Evolutionary conservation across 2,113 vertebrate genomes (phyloP).

Genomic region (Orientallactaga bullata): DNA sequence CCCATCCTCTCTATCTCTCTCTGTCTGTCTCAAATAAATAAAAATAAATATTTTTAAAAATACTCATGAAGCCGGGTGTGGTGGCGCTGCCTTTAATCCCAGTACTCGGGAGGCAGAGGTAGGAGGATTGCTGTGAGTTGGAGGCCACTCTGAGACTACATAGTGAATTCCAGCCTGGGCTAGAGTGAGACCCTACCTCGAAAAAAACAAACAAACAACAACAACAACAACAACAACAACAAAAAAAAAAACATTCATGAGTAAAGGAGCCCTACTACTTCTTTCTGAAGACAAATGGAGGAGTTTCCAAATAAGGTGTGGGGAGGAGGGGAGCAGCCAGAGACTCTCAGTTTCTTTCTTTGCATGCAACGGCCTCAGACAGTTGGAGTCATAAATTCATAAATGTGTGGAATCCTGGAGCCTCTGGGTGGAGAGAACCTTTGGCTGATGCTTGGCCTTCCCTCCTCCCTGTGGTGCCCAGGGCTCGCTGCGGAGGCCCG

Average conservation of each 20-base stretch:
- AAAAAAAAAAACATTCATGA: neutral
- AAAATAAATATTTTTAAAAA: too few relatives aligned
- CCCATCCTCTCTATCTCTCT: too few relatives aligned
- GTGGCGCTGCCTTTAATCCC: too few relatives aligned
- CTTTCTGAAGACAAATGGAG: neutral
- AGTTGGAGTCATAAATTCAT: conserved; percentile 67
- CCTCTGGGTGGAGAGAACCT: conserved; percentile 59
- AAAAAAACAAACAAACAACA: too few relatives aligned
- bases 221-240: too few relatives aligned
- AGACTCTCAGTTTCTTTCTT: conserved; percentile 53
- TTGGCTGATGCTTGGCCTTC: neutral
- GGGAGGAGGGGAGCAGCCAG: neutral
- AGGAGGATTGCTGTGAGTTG: too few relatives aligned
- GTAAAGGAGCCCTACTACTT: neutral
- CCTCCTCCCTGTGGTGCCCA: neutral
- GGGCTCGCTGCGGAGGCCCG: neutral
- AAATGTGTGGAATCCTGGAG: conserved; percentile 69
- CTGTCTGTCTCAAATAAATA: too few relatives aligned
- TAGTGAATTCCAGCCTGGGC: too few relatives aligned
- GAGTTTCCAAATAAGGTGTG: neutral
- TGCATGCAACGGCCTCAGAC: conserved; percentile 60
- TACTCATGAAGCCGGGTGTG: too few relatives aligned
- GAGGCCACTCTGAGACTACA: too few relatives aligned
- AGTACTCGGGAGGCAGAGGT: too few relatives aligned
- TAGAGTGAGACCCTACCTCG: too few relatives aligned